Percentiles rank a stretch among this genome's conserved stretches.
phyloP scores from a whole-genome alignment of 2,888 invertebrate genomes.

The Ecdyonurus torrentis region DNA sequence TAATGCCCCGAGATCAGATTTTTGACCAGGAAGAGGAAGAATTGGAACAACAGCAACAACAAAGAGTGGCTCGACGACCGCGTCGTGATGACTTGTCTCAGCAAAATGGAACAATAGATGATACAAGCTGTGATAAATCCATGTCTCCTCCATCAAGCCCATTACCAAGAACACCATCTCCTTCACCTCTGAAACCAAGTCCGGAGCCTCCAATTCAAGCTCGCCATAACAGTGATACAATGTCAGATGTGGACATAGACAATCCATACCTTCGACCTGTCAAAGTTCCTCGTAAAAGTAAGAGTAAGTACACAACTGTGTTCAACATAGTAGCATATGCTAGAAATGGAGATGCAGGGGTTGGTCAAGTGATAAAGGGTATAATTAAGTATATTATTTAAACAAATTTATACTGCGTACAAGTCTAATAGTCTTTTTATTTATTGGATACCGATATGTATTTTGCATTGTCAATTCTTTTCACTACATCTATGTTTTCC shows the following conservation, averaged over 20 bases:
- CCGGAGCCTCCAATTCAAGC: not conserved
- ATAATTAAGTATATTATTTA: no score
- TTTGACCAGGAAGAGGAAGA: slow-evolving; percentile 78
- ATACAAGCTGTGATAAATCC: not conserved
- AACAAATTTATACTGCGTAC: no score
- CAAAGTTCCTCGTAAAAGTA: slow-evolving; percentile 23
- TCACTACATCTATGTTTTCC: no score
- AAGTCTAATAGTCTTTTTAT: no score
- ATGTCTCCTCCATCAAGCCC: slow-evolving; percentile 13
- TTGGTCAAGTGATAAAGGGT: no score
- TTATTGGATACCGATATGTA: no score
- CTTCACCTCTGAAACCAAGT: slow-evolving; percentile 12
- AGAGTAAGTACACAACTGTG: slow-evolving; percentile 9
- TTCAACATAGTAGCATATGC: no score
- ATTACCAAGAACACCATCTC: slow-evolving; percentile 18
- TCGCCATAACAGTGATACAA: slow-evolving; percentile 18
- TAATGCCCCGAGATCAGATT: slow-evolving; percentile 86
- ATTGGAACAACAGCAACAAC: slow-evolving; percentile 23
- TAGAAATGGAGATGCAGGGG: no score
- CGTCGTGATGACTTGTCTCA: not conserved
- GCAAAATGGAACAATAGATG: not conserved
- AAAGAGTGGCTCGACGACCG: slow-evolving; percentile 12
- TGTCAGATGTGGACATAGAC: slow-evolving; percentile 33
- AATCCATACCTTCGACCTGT: slow-evolving; percentile 51
- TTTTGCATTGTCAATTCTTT: no score